Conservation (phyloP, 1,140 invertebrate genomes). For the Holcopasites calliopsidis region DNA sequence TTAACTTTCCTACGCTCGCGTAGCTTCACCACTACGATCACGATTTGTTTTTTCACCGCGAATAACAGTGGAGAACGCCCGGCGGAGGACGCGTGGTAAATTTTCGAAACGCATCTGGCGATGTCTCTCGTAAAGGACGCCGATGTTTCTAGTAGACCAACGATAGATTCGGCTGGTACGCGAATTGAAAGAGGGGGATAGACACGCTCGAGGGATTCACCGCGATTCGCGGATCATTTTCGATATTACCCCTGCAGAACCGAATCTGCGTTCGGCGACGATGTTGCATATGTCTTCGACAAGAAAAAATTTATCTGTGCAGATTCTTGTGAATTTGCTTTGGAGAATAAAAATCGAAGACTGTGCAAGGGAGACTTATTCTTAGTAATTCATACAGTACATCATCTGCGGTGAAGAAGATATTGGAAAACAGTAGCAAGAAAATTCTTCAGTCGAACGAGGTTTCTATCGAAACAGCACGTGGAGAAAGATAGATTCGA, state of each 20-base stretch:
- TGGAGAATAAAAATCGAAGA: no score
- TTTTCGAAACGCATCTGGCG: no score
- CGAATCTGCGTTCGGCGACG: background rate
- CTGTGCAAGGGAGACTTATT: no score
- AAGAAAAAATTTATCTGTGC: no score
- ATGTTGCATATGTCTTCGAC: background rate
- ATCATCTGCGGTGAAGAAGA: background rate
- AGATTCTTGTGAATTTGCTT: no score
- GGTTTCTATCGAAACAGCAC: background rate
- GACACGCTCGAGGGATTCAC: slow-evolving; percentile 13
- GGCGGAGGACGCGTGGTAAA: no score
- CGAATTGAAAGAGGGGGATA: slow-evolving; percentile 22
- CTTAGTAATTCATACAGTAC: no score
- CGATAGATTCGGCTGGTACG: slow-evolving; percentile 22
- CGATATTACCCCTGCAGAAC: slow-evolving; percentile 9
- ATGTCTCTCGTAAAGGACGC: no score
- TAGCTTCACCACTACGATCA: no score
- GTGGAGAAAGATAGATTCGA: background rate
- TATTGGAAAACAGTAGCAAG: background rate
- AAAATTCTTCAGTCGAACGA: background rate
- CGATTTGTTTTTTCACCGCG: no score
- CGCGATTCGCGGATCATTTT: slow-evolving; percentile 16
- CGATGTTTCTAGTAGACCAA: slow-evolving; percentile 14
- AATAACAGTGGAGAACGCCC: no score
- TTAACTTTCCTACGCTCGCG: no score